Evolutionary conservation across 2,797 vertebrate genomes (phyloP), one percentile per base, ranked within the genome.

Genomic region (Rhynchonycteris naso): DNA sequence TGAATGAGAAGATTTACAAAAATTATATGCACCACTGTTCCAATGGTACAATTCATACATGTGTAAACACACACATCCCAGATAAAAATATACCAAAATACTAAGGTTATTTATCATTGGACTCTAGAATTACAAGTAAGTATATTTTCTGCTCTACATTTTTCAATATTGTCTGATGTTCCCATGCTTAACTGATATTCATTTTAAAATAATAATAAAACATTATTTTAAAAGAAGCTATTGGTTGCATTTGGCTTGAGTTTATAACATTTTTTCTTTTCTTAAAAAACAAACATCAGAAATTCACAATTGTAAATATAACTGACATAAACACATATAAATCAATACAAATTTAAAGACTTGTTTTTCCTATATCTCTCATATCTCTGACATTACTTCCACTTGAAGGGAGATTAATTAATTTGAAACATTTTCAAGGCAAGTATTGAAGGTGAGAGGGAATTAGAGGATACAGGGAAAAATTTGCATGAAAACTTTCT

Each of bases 391-490:
- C 1, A 50, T 59, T 47, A 15, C 59, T 91, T 87, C 47, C 94
- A 82, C 50, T 69, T 74, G 88, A 72, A 95, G 95, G 95, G 80
- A 72, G 11, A 82, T 66, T 33, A 28, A 74, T 43, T 24, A 82
- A 63, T 74, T 81, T 80, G 68, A 97, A 95, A 11, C 33, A 30
- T 79, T 95, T 75, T 11, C 26, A 85, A 93, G n/a, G 21, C 28
- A 38, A 22, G 26, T 52, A 22, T 13, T 38, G 38, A 24, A 38
- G 33, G 30, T 13, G 1, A 35, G 24, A 30, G 4, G 2, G 7
- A 10, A 7, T 7, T 1, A 3, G 28, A 38, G 30, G 38, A 22
- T 4, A 38, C n/a, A 63, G 43, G 52, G 69, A 76, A 76, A 63
- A 92, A 86, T 71, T 33, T 89, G 74, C 74, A 80, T 50, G 56